Conservation (phyloP, 2,888 invertebrate species). For the Lycocerus yunnanus region DNA sequence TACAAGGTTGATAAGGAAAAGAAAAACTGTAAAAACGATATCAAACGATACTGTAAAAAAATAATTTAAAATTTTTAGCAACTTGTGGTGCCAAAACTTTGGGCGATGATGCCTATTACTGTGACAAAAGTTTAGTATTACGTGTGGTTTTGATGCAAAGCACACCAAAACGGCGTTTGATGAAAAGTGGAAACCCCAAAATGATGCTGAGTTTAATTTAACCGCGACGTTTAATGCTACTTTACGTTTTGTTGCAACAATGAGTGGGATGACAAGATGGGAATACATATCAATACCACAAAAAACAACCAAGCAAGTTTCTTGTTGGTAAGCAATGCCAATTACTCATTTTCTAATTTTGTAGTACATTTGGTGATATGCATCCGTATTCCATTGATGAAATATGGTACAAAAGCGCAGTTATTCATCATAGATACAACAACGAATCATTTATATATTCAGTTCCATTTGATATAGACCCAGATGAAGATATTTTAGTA, state of each 20-base stretch:
- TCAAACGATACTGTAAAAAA: no score
- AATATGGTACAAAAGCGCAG: conserved; percentile 89
- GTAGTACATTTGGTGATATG: conserved; percentile 75
- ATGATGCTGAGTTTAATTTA: conserved; percentile 58
- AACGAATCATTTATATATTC: conserved; percentile 78
- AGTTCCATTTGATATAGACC: conserved; percentile 64
- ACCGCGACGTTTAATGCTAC: conserved; percentile 73
- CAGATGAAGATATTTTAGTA: conserved; percentile 64
- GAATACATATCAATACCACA: conserved; percentile 62
- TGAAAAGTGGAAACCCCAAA: conserved; percentile 49
- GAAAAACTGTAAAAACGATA: neutral
- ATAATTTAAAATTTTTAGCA: conserved; percentile 54
- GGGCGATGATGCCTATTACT: conserved; percentile 75
- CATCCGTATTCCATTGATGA: conserved; percentile 83
- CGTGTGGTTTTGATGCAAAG: conserved; percentile 85
- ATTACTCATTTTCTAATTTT: conserved; percentile 30
- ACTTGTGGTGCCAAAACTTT: conserved; percentile 70
- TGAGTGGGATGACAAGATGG: conserved; percentile 89
- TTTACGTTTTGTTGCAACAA: conserved; percentile 82
- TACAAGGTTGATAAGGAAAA: conserved; percentile 55
- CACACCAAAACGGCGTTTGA: conserved; percentile 62
- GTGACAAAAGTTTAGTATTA: conserved; percentile 83
- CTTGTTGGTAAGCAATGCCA: neutral
- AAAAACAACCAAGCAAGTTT: neutral
- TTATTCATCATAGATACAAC: conserved; percentile 80